Percentiles rank a stretch among this genome's conserved stretches.
phyloP scores from a whole-genome alignment of 2,113 vertebrate species.

The Hippopotamus amphibius region DNA sequence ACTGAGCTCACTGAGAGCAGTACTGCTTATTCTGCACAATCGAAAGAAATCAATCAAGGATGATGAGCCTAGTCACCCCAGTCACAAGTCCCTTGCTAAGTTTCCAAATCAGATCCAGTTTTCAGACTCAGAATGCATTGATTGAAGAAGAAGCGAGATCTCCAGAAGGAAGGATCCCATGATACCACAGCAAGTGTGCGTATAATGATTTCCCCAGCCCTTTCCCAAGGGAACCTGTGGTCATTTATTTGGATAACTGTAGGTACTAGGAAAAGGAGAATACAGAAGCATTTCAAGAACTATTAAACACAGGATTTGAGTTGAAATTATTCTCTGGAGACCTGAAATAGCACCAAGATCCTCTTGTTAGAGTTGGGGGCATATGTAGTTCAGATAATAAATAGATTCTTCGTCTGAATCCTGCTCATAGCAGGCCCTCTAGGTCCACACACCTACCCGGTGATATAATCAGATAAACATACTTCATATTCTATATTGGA shows the following conservation, averaged over 20 bases:
- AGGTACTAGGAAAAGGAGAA: background rate
- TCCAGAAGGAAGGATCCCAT: background rate
- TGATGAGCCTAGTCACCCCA: background rate
- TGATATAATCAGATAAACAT: background rate
- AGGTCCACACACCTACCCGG: background rate
- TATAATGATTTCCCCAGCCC: background rate
- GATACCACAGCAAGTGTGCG: background rate
- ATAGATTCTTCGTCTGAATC: background rate
- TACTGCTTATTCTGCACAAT: background rate
- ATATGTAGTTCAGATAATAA: background rate
- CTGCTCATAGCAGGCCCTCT: background rate
- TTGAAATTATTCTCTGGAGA: background rate
- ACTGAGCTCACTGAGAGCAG: background rate
- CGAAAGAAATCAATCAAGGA: background rate
- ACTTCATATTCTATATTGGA: background rate
- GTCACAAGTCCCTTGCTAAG: background rate
- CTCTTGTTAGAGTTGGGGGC: background rate
- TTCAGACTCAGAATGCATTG: background rate
- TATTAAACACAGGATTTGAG: background rate
- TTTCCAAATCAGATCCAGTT: background rate
- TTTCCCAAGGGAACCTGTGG: background rate
- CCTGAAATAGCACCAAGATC: background rate
- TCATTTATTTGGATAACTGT: background rate
- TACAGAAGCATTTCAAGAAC: background rate
- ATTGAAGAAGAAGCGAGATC: background rate